Conservation (phyloP, 2,888 invertebrate species). For the Chironomus riparius region DNA sequence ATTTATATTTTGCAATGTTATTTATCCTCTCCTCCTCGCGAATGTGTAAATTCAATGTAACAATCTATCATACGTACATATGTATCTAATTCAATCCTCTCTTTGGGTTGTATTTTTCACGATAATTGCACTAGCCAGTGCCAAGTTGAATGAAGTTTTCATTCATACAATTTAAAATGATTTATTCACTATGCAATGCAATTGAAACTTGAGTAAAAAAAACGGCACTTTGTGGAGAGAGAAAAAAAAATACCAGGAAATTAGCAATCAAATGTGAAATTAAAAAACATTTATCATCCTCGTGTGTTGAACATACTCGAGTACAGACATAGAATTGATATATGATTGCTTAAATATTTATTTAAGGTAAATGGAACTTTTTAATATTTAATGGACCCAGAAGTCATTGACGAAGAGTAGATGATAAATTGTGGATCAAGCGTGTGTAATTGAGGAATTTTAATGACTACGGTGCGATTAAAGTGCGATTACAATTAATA, state of each 20-base stretch:
- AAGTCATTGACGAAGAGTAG: not conserved
- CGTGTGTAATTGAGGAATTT: not conserved
- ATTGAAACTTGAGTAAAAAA: not conserved
- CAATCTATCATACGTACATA: not conserved
- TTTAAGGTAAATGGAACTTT: not conserved
- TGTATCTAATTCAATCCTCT: not conserved
- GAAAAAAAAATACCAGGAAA: slow-evolving; percentile 3
- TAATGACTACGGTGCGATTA: not conserved
- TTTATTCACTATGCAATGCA: slow-evolving; percentile 18
- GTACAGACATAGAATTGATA: not conserved
- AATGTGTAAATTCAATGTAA: not conserved
- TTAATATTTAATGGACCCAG: not conserved
- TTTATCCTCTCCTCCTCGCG: too few relatives aligned
- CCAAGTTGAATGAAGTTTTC: not conserved
- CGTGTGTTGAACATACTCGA: not conserved
- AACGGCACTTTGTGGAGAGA: not conserved
- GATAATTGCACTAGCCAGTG: not conserved
- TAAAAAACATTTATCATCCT: slow-evolving; percentile 24
- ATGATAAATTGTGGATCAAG: not conserved
- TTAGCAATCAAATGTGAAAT: slow-evolving; percentile 18
- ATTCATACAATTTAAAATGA: slow-evolving; percentile 16
- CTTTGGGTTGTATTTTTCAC: too few relatives aligned
- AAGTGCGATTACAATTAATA: not conserved
- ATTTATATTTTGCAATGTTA: too few relatives aligned
- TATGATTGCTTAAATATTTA: not conserved